phyloP scores from a whole-genome alignment of 2,113 vertebrate genomes.

The Hippocampus barbouri region DNA sequence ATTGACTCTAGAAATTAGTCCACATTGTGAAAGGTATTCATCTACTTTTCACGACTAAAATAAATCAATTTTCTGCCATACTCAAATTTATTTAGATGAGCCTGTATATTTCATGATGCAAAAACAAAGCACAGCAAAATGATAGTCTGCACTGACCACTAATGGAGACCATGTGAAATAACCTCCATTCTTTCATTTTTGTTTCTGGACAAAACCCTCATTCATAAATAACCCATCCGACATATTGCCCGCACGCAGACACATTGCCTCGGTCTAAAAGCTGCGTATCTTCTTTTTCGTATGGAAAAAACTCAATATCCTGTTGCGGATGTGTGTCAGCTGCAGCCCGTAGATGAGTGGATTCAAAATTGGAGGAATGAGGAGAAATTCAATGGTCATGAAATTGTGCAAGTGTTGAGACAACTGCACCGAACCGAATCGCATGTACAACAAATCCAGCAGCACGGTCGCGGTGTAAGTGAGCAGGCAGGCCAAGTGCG shows the following conservation, averaged over 20 bases:
- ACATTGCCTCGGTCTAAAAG: not conserved
- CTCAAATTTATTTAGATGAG: too few relatives aligned
- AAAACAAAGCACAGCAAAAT: not conserved
- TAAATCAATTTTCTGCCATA: too few relatives aligned
- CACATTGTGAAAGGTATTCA: too few relatives aligned
- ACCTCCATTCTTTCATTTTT: not conserved
- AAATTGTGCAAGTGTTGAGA: slow-evolving; percentile 27
- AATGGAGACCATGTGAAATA: not conserved
- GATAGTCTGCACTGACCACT: not conserved
- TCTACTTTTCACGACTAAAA: too few relatives aligned
- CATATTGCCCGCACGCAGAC: too few relatives aligned
- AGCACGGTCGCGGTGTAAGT: slow-evolving; percentile 4
- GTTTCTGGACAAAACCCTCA: too few relatives aligned
- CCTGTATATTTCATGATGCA: not conserved
- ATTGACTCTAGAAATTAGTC: too few relatives aligned
- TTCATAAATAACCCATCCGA: too few relatives aligned
- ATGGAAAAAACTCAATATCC: slow-evolving; percentile 1
- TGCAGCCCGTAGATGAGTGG: slow-evolving; percentile 50
- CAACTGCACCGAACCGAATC: slow-evolving; percentile 19
- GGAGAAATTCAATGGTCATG: slow-evolving; percentile 32
- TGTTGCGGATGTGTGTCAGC: slow-evolving; percentile 33
- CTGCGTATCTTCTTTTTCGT: not conserved
- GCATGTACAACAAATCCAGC: slow-evolving; percentile 37
- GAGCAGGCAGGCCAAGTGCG: slow-evolving; percentile 41
- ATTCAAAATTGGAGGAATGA: slow-evolving; percentile 45